These are phyloP conservation scores for Myiozetetes cayanensis DNA, from an alignment of 2,113 vertebrate genomes.

Conservation along the genomic window DNA sequence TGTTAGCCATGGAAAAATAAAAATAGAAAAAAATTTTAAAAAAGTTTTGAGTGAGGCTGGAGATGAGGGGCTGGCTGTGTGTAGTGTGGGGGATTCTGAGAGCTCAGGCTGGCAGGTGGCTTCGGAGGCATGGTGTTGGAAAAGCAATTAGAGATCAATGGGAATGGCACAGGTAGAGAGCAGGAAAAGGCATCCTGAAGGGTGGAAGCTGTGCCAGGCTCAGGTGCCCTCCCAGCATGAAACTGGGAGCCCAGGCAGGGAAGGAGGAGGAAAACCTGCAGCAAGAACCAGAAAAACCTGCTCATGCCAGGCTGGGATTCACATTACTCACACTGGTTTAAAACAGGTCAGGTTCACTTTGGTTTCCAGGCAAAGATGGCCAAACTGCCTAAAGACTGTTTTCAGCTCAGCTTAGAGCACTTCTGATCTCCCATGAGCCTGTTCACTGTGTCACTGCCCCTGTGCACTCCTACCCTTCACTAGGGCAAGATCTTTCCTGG, in stretches of 20 bases:
- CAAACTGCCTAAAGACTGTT: background rate
- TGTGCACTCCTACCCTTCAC: fast-evolving
- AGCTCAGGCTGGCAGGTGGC: background rate
- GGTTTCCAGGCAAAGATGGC: slow-evolving; percentile 9
- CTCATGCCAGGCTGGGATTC: background rate
- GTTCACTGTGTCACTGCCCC: background rate
- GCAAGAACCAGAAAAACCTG: slow-evolving; percentile 61
- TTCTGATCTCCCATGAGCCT: fast-evolving
- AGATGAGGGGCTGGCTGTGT: background rate
- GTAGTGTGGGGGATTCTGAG: background rate
- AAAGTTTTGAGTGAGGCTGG: background rate
- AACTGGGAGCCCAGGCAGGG: background rate
- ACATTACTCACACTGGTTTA: slow-evolving; percentile 18
- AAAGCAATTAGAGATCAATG: background rate
- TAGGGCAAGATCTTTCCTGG: background rate
- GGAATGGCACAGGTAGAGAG: background rate
- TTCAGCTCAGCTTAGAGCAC: background rate
- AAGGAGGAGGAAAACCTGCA: background rate
- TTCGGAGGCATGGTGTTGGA: background rate
- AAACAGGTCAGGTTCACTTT: slow-evolving; percentile 27
- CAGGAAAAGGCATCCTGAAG: background rate
- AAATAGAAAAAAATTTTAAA: too few relatives aligned
- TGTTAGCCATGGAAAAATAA: background rate
- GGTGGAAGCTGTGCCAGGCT: background rate
- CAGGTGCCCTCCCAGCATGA: background rate